Evolutionary conservation across 2,797 vertebrate species (phyloP), one percentile per base, ranked within the genome.

Genomic region (Cacajao melanocephalus): DNA sequence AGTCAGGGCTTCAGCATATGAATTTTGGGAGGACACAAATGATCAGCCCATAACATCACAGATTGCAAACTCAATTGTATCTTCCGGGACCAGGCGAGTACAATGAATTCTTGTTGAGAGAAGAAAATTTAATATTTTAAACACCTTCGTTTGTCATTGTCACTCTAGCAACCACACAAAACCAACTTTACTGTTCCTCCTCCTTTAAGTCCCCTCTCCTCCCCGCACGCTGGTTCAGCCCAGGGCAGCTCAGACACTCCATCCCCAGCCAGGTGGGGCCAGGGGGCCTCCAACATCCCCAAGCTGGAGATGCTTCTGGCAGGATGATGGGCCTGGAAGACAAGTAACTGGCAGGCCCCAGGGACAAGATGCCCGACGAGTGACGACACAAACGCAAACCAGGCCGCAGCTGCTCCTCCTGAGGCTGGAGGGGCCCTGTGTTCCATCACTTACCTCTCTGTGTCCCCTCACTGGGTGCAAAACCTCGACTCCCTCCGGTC

Each of bases 401-500:
- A 10, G 75, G 52, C 55, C 13, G 1, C 30, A 17, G 6, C 15
- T 72, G 61, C 30, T 3, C 17, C 44, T 86, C 39, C 41, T 14
- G 39, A 83, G 70, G 36, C 61, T 17, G 61, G 30, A 64, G 61
- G 61, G 61, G 19, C 33, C 36, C 3, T 1, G n/a, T 15, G 39
- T 10, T 26, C 55, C 26, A 17, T 22, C 2, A 0, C 12, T 0
- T 36, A 9, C 4, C 33, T n/a, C 58, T 5, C 4, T 4, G 15
- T 3, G 22, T 26, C n/a, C 41, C 39, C n/a, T 12, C 5, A 0
- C 2, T 33, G 8, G 20, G n/a, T 4, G 11, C n/a, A 41, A 30
- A 48, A 10, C 44, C 19, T 41, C 11, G 1, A 2, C 10, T 19
- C 2, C 33, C 2, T 33, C 7, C 5, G 1, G 0, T 30, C 13